A percentile compares a stretch with the other conserved stretches of the same genome.
phyloP scores from a whole-genome alignment of 2,113 vertebrate species.

The Dromaius novaehollandiae region DNA sequence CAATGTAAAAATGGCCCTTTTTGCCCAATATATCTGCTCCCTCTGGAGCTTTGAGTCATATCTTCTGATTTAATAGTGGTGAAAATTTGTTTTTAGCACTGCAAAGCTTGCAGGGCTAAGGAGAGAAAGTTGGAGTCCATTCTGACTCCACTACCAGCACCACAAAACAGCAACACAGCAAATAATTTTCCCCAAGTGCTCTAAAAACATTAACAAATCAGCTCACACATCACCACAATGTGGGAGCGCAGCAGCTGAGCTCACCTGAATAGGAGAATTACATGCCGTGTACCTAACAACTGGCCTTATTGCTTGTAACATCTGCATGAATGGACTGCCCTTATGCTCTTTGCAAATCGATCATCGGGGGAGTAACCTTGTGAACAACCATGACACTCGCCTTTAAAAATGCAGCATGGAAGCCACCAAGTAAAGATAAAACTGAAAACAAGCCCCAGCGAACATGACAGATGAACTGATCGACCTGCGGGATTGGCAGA shows the following conservation, averaged over 20 bases:
- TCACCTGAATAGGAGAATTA: neutral
- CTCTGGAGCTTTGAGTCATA: neutral
- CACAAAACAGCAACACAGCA: neutral
- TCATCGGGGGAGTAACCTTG: neutral
- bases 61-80: neutral
- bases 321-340: neutral
- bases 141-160: neutral
- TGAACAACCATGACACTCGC: rapidly evolving
- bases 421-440: neutral
- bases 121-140: neutral
- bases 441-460: neutral
- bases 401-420: neutral
- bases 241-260: neutral
- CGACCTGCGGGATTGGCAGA: neutral
- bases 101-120: neutral
- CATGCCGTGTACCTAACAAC: rapidly evolving
- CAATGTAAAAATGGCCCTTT: neutral
- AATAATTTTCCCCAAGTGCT: neutral
- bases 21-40: slow-evolving; percentile 1
- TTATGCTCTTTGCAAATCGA: neutral
- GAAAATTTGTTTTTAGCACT: slow-evolving; percentile 11
- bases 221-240: neutral
- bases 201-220: neutral
- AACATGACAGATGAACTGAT: neutral
- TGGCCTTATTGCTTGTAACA: neutral